Base-by-base conservation (phyloP, 1,140 invertebrate genomes). In the Mercenaria mercenaria region DNA sequence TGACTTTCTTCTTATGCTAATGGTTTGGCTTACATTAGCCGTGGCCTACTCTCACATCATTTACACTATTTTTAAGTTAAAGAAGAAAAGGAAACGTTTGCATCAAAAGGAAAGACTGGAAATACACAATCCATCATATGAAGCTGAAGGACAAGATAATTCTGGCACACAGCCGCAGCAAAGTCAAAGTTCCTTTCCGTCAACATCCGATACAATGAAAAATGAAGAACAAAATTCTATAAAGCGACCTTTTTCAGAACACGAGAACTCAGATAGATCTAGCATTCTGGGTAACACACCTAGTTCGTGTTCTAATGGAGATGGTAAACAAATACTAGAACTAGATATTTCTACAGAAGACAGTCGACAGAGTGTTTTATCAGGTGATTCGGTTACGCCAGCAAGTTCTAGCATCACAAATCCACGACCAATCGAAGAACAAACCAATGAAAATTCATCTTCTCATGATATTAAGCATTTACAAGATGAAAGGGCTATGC, bases 1-100 rank as follows among this genome's bases (percentile, higher is more conserved):
- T 29, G 80, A 82, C 41, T 64, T 67, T 56, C 20, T 82, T 10
- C 37, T 64, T 29, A 29, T 82, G 20, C 39, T 82, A n/a, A 64
- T 82, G 10, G 41, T 82, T 39, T 82, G 56, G 80, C 2, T 82
- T 20, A 82, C 80, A n/a, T 10, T 82, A 29, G 32, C n/a, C 6
- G 34, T 82, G 1, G 37, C 15, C 13, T 82, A 82, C 23, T 41
- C 37, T 1, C 56, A 67, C 23, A 82, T 82, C 18, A 82, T 82
- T 64, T 67, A 64, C 37, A 82, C 80, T 47, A 23, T 82, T 29
- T 56, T 6, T 39, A 72, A 72, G 20, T 39, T 72, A 72, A 72
- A 72, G 18, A 72, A 34, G 10, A 18, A 8, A 18, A 37, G 37
- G 29, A 37, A 72, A 72, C 67, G 34, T 15, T 29, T 64, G 15